Conservation (phyloP, 2,113 vertebrate species). For the Arothron firmamentum region DNA sequence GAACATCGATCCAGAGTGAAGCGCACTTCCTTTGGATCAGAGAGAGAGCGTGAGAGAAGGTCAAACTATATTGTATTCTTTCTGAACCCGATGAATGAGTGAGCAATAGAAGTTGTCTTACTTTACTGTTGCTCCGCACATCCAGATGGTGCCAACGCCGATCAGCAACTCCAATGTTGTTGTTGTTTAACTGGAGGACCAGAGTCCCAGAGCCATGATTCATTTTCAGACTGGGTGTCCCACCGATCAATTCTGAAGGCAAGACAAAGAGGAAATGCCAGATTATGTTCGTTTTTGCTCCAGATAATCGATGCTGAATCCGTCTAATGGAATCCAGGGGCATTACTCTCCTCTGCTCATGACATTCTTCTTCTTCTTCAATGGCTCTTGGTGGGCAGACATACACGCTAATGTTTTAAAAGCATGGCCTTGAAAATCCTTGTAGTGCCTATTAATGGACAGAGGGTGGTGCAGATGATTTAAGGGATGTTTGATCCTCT, state of each 20-base stretch:
- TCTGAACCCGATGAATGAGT: too few relatives aligned
- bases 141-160: constrained; percentile 71
- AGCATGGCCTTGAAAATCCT: too few relatives aligned
- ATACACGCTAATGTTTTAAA: too few relatives aligned
- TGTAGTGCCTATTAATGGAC: too few relatives aligned
- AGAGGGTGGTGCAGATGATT: too few relatives aligned
- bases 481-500: too few relatives aligned
- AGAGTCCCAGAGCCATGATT: constrained; percentile 71
- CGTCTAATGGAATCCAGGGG: too few relatives aligned
- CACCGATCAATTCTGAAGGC: constrained; percentile 61
- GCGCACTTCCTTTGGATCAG: constrained; percentile 75
- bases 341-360: too few relatives aligned
- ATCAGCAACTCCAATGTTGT: constrained; percentile 51
- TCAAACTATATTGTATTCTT: constrained; percentile 1
- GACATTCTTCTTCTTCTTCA: too few relatives aligned
- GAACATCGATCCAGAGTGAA: constrained; percentile 82
- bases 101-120: constrained; percentile 37
- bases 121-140: constrained; percentile 71
- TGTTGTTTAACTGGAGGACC: constrained; percentile 62
- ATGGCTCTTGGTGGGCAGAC: too few relatives aligned
- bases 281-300: background rate
- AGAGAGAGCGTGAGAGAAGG: constrained; percentile 16
- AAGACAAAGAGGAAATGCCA: background rate
- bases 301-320: too few relatives aligned
- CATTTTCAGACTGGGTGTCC: constrained; percentile 67